Evolutionary conservation across 2,888 invertebrate genomes (phyloP).

Genomic region (Machimus rusticus): DNA sequence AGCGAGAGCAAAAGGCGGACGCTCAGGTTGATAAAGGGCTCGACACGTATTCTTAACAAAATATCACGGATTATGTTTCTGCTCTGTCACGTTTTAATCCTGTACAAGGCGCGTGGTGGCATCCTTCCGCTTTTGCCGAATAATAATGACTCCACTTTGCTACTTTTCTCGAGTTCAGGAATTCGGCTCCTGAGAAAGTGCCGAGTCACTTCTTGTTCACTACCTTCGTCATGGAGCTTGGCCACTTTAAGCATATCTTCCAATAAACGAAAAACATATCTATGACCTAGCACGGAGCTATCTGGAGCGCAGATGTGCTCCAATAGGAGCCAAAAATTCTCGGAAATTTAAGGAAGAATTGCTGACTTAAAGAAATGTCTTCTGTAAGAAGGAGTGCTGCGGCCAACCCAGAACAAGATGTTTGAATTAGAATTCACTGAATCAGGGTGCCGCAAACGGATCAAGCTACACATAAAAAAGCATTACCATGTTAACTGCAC

Average conservation of each 20-base stretch:
- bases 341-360: background rate
- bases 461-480: background rate
- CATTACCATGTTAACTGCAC: background rate
- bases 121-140: background rate
- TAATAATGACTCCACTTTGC: background rate
- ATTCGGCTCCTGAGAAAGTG: background rate
- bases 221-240: background rate
- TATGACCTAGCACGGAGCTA: background rate
- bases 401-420: background rate
- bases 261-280: background rate
- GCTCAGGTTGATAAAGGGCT: background rate
- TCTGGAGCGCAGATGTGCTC: background rate
- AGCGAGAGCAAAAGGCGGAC: background rate
- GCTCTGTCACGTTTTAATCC: conserved; percentile 23
- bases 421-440: background rate
- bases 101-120: background rate
- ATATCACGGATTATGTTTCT: background rate
- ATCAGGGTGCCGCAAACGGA: background rate
- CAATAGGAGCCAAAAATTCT: background rate
- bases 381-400: background rate
- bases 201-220: background rate
- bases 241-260: background rate
- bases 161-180: background rate
- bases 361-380: background rate
- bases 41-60: background rate